Base-by-base conservation (phyloP, 2,797 vertebrate species). In the Gastrophryne carolinensis region DNA sequence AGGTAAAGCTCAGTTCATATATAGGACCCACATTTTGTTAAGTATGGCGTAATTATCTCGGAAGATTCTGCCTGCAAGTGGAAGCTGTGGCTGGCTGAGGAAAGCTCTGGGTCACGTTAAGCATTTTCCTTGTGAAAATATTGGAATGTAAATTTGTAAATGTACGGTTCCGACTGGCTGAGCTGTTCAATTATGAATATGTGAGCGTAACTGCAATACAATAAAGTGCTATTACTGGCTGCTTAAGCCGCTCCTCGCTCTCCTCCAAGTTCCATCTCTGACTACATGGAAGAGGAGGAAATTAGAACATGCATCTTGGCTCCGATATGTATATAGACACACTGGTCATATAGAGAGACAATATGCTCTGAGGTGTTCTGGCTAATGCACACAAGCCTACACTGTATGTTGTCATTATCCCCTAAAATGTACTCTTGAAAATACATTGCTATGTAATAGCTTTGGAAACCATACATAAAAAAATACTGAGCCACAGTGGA, bases 51-150 rank as follows among this genome's bases (percentile, higher is more conserved):
- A 19, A 19, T 11, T 47, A n/a, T 47, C 2, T 47, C 17, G 44
- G 44, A 19, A 65, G 21, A 50, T 65, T 27, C 41, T 19, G 27
- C 23, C 62, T 30, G 62, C 32, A 41, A 26, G 8, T 44, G 17
- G 49, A 64, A 65, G 32, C 32, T 30, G 50, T 32, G 24, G 23
- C 6, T 67, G 64, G 64, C 23, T 67, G 24, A 67, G 34, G 12
- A n/a, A n/a, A 35, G 64, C 49, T 50, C 49, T 2, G 21, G 32
- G 17, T 69, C 49, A 67, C 49, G 47, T 39, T 52, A 69, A 56
- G 66, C 66, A 39, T 57, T 69, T 68, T 67, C 50, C 52, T 69
- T 69, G 52, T 56, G 52, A 56, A 69, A 56, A 69, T 57, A 69
- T 69, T 67, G 35, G 64, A 70, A 58, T 70, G 53, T 58, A 58